A percentile compares a stretch with the other conserved stretches of the same genome.
Evolutionary conservation across 2,888 invertebrate genomes (phyloP).

Genomic region (Apotomis turbidana): DNA sequence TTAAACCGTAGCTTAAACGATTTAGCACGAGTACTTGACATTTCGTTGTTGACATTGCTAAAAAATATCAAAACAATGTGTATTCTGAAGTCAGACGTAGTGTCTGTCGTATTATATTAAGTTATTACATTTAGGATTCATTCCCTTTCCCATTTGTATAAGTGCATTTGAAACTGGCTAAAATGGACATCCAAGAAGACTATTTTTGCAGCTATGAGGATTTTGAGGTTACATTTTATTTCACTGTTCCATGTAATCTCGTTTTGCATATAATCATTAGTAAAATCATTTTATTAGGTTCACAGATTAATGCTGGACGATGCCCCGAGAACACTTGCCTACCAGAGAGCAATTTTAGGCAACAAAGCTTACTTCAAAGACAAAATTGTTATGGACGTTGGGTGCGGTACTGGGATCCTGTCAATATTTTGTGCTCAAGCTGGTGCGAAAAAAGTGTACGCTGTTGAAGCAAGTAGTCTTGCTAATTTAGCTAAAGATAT

Average conservation of each 20-base stretch:
- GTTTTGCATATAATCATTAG: background rate
- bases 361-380: conserved; percentile 87
- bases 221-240: conserved; percentile 85
- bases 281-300: conserved; percentile 79
- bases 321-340: conserved; percentile 89
- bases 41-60: background rate
- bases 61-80: background rate
- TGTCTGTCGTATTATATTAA: background rate
- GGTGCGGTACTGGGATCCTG: conserved; percentile 94
- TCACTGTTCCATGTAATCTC: background rate
- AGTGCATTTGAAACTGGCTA: conserved; percentile 41
- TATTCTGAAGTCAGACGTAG: background rate
- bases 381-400: conserved; percentile 93
- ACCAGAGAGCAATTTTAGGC: conserved; percentile 90
- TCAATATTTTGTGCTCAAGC: conserved; percentile 95
- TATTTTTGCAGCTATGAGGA: conserved; percentile 90
- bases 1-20: conserved; percentile 1
- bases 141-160: background rate
- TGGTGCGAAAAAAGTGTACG: conserved; percentile 94
- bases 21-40: background rate
- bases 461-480: conserved; percentile 91
- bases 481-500: conserved; percentile 86
- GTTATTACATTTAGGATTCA: background rate
- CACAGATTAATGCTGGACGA: conserved; percentile 93
- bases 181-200: conserved; percentile 59